Conservation (phyloP, 2,113 vertebrate species). For the Pedionomus torquatus region DNA sequence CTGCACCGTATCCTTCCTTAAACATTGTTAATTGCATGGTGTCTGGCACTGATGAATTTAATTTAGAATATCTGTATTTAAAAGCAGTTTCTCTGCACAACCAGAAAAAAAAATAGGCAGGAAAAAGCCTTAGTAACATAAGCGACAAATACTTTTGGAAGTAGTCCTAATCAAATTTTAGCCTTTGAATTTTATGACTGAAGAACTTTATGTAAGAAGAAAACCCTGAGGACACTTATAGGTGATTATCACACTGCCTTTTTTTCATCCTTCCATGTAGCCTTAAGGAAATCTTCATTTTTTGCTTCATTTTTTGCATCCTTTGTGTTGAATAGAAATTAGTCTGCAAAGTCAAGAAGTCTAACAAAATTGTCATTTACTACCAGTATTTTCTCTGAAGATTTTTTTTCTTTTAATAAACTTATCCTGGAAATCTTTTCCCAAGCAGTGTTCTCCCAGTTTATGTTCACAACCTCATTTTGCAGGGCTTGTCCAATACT, state of each 20-base stretch:
- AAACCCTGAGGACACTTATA: not conserved
- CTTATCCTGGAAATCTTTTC: not conserved
- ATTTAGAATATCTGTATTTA: not conserved
- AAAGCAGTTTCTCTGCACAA: not conserved
- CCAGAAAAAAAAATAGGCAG: not conserved
- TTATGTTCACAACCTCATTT: not conserved
- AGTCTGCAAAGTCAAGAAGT: not conserved
- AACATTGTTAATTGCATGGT: not conserved
- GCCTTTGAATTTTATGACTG: slow-evolving; percentile 45
- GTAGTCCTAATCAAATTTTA: slow-evolving; percentile 25
- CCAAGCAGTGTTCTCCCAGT: not conserved
- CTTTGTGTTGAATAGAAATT: not conserved
- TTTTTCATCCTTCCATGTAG: not conserved
- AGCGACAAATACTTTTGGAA: slow-evolving; percentile 7
- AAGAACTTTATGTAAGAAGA: slow-evolving; percentile 44
- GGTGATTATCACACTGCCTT: slow-evolving; percentile 28
- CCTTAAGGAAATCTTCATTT: not conserved
- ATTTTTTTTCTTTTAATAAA: not conserved
- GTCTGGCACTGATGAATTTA: not conserved
- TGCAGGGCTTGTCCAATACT: not conserved
- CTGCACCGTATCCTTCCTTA: not conserved
- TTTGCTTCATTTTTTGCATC: not conserved
- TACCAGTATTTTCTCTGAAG: not conserved
- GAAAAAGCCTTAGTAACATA: not conserved
- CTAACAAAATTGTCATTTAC: not conserved